Evolutionary conservation across 2,888 invertebrate genomes (phyloP).

Genomic region (Ramazzottius varieornatus): DNA sequence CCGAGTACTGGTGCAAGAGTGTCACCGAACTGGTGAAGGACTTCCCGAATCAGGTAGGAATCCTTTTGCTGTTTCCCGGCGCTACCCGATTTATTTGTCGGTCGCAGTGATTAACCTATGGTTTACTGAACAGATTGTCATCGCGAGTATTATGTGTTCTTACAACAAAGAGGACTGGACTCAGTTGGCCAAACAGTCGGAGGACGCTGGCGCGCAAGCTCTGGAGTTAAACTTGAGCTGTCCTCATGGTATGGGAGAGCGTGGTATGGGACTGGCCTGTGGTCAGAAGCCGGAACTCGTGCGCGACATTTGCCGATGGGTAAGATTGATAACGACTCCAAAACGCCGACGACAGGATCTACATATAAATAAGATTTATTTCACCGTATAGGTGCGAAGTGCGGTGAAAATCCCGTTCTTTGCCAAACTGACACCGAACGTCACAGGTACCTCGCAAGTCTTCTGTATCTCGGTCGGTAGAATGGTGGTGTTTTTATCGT

Average conservation of each 20-base stretch:
- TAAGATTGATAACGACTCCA: conserved; percentile 29
- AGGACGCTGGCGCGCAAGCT: conserved; percentile 60
- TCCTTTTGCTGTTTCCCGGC: not conserved
- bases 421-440: conserved; percentile 86
- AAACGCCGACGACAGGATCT: conserved; percentile 18
- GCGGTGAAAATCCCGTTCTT: conserved; percentile 80
- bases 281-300: conserved; percentile 80
- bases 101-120: not conserved
- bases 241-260: conserved; percentile 95
- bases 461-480: too few relatives aligned
- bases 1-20: conserved; percentile 69
- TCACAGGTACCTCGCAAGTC: too few relatives aligned
- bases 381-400: too few relatives aligned
- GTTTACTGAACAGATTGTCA: conserved; percentile 37
- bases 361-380: not conserved
- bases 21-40: conserved; percentile 64
- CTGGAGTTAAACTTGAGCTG: conserved; percentile 85
- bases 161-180: conserved; percentile 67
- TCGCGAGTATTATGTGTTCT: conserved; percentile 84
- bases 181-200: conserved; percentile 43
- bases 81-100: not conserved
- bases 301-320: conserved; percentile 66
- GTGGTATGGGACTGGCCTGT: conserved; percentile 92
- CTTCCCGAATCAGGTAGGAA: conserved; percentile 52
- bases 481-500: too few relatives aligned